These are phyloP conservation scores for Zaprionus camerounensis DNA, from an alignment of 1,140 invertebrate genomes.

Conservation along the genomic window DNA sequence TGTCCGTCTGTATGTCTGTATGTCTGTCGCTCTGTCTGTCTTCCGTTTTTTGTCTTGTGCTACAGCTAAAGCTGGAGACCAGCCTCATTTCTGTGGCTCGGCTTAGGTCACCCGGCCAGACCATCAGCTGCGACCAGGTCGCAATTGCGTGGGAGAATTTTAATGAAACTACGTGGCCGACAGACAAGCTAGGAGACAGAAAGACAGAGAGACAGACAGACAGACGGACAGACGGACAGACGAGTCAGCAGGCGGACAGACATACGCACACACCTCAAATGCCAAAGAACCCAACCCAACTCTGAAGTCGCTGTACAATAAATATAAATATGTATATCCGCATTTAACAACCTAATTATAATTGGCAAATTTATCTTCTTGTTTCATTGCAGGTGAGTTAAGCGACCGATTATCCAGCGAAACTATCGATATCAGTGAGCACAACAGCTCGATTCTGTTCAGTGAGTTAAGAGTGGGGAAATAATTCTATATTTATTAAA, in stretches of 20 bases:
- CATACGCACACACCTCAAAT: constrained; percentile 20
- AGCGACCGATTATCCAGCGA: not conserved
- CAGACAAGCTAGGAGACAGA: not conserved
- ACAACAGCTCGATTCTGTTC: not conserved
- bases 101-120: constrained; percentile 44
- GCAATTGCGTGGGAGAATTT: constrained; percentile 75
- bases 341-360: constrained; percentile 27
- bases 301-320: not conserved
- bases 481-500: not conserved
- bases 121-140: constrained; percentile 45
- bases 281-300: constrained; percentile 7
- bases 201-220: constrained; percentile 1
- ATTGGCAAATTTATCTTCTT: constrained; percentile 23
- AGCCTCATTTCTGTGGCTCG: constrained; percentile 24
- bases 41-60: constrained; percentile 13
- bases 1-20: not conserved
- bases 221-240: constrained; percentile 26
- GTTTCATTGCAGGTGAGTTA: constrained; percentile 70
- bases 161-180: constrained; percentile 44
- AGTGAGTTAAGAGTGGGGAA: not conserved
- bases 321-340: not conserved
- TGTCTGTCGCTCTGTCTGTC: not conserved
- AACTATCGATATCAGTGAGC: not conserved
- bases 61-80: not conserved
- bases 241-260: not conserved